Base-by-base conservation (phyloP, 2,888 invertebrate genomes). In the Amphipoea lucens region DNA sequence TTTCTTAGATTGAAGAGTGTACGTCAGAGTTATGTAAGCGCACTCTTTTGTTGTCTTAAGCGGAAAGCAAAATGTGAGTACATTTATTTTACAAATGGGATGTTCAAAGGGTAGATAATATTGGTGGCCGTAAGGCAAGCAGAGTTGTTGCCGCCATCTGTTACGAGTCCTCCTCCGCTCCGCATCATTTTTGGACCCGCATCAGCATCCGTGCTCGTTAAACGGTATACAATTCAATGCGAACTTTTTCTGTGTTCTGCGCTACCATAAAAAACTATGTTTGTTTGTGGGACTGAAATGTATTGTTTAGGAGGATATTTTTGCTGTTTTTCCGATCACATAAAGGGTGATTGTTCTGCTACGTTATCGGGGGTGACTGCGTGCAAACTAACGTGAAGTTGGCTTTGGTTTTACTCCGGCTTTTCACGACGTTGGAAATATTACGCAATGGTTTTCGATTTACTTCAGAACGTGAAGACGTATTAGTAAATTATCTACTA, bases 221-320 rank as follows among this genome's bases (percentile, higher is more conserved):
- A 68, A 74, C 40, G 36, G 42, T 74, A 82, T 78, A 74, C 42
- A 74, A 74, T 82, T 78, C 71, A 63, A 82, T 68, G 74, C 60
- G 11, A 78, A 63, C 51, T 74, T 82, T 82, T 74, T 54, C 54
- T 66, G 48, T 74, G 74, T 62, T 63, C 63, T 60, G 65, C 7
- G 57, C n/a, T 69, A 17, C 51, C 20, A 40, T 71, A 70, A 74
- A 76, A 73, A 62, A 17, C 65, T 45, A 63, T 63, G 60, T 79
- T 65, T 62, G 60, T 71, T 67, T 71, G 60, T 81, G 51, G 40
- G 54, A 3, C 42, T 62, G 36, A 69, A 82, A 81, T 69, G 36
- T 57, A 63, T 76, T 76, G 63, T 69, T 72, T 57, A 29, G 14
- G 45, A 54, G 14, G 57, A 45, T 57, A 48, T 79, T 67, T 79